Evolutionary conservation across 2,113 vertebrate species (phyloP).

Genomic region (Tragulus kanchil): DNA sequence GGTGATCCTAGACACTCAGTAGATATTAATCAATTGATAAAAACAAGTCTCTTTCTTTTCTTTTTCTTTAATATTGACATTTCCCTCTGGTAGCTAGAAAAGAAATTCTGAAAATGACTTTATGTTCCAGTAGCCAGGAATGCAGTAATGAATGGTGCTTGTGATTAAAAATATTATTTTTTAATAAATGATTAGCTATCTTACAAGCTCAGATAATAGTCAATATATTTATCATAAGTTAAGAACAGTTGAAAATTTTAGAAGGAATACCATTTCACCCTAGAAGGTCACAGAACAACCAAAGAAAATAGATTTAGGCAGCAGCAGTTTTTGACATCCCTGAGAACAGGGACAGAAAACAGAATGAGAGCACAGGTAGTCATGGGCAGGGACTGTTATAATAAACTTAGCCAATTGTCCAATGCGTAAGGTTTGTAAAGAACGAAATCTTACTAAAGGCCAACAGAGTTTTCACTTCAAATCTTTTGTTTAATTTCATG

Average conservation of each 20-base stretch:
- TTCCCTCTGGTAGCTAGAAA: background rate
- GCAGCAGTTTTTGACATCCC: background rate
- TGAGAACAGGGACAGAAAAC: conserved; percentile 37
- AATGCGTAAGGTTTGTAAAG: conserved; percentile 51
- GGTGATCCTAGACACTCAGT: background rate
- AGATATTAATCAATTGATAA: background rate
- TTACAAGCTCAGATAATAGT: background rate
- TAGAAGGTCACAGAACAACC: too few relatives aligned
- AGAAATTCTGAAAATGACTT: conserved; percentile 52
- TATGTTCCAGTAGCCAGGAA: background rate
- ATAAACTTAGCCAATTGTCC: conserved; percentile 56
- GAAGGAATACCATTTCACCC: background rate
- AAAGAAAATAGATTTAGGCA: conserved; percentile 52
- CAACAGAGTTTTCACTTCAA: conserved; percentile 67
- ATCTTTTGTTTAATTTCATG: conserved; percentile 84
- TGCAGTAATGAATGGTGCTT: background rate
- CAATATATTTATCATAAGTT: background rate
- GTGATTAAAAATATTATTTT: conserved; percentile 27
- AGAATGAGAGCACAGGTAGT: conserved; percentile 66
- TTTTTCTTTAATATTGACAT: background rate
- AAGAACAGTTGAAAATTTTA: background rate
- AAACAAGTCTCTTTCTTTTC: background rate
- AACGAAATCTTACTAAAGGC: conserved; percentile 67
- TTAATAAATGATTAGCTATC: background rate
- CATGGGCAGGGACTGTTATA: background rate